Evolutionary conservation across 2,888 invertebrate genomes (phyloP), one percentile per base, ranked within the genome.

Genomic region (Ochlodes sylvanus): DNA sequence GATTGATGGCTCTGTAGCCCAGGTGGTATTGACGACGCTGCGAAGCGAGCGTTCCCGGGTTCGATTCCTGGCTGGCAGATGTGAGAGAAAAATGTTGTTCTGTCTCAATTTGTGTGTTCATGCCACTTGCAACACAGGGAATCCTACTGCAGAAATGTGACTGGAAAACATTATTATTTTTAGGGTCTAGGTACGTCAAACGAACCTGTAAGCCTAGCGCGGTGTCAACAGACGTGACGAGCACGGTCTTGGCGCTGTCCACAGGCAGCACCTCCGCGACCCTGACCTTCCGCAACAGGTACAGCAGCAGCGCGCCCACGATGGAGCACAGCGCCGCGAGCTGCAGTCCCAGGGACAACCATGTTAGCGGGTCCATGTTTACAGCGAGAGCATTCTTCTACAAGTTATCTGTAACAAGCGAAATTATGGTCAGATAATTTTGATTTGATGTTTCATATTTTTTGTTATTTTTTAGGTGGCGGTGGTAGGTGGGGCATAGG

Each of bases 171-270:
- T n/a, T n/a, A n/a, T n/a, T n/a, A n/a, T n/a, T n/a, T n/a, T n/a
- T n/a, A n/a, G n/a, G n/a, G n/a, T n/a, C n/a, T n/a, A n/a, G n/a
- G n/a, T n/a, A n/a, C n/a, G 44, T 27, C 32, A 4, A 57, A 27
- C 32, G 9, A 1, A 68, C 95, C 93, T 97, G 97, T 77, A 97
- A 90, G 58, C 97, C 97, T 70, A 97, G 94, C 50, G 96, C 96
- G 68, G 96, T 97, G 76, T 97, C 97, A 70, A 96, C 96, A 68
- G 96, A 97, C 34, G 97, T 97, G 71, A 97, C 95, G 69, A 97
- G 94, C 56, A 97, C 95, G 58, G 96, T 95, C 84, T 96, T 95
- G 68, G 96, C 96, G 75, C 95, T 95, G 76, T 95, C 96, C 10
- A 92, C 89, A 0, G 94, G 94, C 70, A 90, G 82, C 60, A 94